phyloP scores from a whole-genome alignment of 2,113 vertebrate species.

The Corydoras sp. region DNA sequence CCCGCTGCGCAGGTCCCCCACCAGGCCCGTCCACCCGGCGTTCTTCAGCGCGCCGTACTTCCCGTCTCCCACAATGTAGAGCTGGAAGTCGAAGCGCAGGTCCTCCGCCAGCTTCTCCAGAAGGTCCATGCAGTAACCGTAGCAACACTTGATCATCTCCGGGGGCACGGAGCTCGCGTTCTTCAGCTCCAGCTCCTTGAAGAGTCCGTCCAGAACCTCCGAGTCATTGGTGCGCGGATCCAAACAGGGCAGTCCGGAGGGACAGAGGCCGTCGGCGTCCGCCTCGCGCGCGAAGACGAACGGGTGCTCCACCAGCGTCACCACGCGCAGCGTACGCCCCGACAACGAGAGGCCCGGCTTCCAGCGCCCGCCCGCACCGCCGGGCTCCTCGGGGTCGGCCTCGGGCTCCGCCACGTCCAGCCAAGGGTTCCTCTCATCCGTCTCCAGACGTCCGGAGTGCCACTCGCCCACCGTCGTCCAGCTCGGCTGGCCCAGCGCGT shows the following conservation, averaged over 20 bases:
- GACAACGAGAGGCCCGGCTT: constrained; percentile 58
- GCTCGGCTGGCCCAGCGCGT: constrained; percentile 84
- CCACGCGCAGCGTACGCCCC: constrained; percentile 78
- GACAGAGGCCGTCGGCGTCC: constrained; percentile 86
- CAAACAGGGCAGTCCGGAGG: constrained; percentile 88
- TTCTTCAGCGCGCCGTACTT: constrained; percentile 83
- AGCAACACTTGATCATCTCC: constrained; percentile 85
- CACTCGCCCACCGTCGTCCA: constrained; percentile 91
- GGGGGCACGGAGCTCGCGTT: constrained; percentile 78
- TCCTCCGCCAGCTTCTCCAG: constrained; percentile 87
- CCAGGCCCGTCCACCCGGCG: constrained; percentile 86
- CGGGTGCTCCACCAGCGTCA: constrained; percentile 89
- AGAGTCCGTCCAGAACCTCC: constrained; percentile 74
- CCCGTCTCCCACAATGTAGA: constrained; percentile 92
- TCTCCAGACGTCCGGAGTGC: constrained; percentile 77
- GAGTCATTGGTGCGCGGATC: constrained; percentile 85
- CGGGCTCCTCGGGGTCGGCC: constrained; percentile 36
- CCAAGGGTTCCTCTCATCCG: constrained; percentile 81
- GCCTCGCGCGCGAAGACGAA: constrained; percentile 88
- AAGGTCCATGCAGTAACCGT: constrained; percentile 91
- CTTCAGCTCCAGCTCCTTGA: constrained; percentile 78
- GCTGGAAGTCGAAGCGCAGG: constrained; percentile 81
- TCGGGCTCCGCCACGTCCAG: constrained; percentile 70
- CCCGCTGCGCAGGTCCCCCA: constrained; percentile 85
- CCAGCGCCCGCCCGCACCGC: constrained; percentile 56